Percentiles rank a stretch among this genome's conserved stretches.
Conservation (phyloP, 2,888 invertebrate genomes). For the Lepidochitona cinerea region DNA sequence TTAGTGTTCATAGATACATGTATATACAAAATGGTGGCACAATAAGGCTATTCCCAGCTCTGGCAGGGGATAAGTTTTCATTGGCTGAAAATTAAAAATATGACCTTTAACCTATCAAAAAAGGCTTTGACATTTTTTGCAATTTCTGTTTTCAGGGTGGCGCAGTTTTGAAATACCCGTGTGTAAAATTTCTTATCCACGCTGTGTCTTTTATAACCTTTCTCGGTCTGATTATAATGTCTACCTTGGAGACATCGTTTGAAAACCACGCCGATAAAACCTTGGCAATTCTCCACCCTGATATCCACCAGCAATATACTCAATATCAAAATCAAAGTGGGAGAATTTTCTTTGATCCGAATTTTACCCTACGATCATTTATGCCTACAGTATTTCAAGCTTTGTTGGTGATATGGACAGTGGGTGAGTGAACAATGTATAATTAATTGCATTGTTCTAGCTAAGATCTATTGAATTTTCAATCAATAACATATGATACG, state of each 20-base stretch:
- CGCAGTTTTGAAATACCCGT: slow-evolving; percentile 61
- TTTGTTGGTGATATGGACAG: slow-evolving; percentile 50
- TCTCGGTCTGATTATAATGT: slow-evolving; percentile 56
- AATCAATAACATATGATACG: no score
- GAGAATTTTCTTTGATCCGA: slow-evolving; percentile 33
- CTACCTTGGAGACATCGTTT: slow-evolving; percentile 44
- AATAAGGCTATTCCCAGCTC: no score
- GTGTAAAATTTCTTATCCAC: slow-evolving; percentile 66
- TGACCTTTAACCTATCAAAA: no score
- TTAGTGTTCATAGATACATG: no score
- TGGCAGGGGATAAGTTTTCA: no score
- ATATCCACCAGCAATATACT: slow-evolving; percentile 24
- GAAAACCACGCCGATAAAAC: slow-evolving; percentile 15
- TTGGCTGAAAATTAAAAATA: no score
- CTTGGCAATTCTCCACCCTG: slow-evolving; percentile 27
- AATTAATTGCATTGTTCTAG: no score
- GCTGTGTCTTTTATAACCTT: slow-evolving; percentile 62
- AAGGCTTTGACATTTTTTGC: no score
- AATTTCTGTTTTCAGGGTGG: no score
- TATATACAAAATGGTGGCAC: no score
- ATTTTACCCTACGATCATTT: slow-evolving; percentile 49
- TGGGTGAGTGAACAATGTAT: slow-evolving; percentile 54
- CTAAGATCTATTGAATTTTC: no score
- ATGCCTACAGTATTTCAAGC: slow-evolving; percentile 47
- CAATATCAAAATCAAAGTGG: slow-evolving; percentile 14